Evolutionary conservation across 2,888 invertebrate species (phyloP), one percentile per base, ranked within the genome.

Genomic region (Latrodectus hesperus): DNA sequence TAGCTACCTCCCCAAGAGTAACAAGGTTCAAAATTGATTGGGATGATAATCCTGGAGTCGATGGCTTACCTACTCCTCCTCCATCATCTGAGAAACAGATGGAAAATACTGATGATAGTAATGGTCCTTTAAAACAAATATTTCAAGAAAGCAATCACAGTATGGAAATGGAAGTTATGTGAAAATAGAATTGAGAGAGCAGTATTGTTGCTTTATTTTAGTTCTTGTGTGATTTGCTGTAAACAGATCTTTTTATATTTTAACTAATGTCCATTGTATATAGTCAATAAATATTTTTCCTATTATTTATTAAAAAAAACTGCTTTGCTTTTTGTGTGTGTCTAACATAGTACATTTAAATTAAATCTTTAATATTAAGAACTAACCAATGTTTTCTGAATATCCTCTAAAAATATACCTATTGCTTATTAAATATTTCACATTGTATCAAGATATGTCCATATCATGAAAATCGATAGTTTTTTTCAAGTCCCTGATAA

Each of bases 1-100:
- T 97, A 60, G 97, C 96, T 0, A 96, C 96, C 2, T 96, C 97
- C 93, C 99, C 99, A 0, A 94, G 99, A 91, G 99, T 99, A 5
- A 99, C 99, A 5, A 94, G 96, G 90, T 99, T 99, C 92, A 98
- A 98, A 93, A 99, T 99, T 77, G 98, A 99, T 92, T 99, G 99
- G 99, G 98, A 93, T 88, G 92, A 93, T 88, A 91, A 91, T 83
- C 72, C 83, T 38, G 75, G 72, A 9, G 83, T 78, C 16, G 88
- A 89, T 14, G 65, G 74, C 52, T 60, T 87, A 38, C 74, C 49
- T 49, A 64, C 82, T 26, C 64, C 86, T 9, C 38, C 75, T 8
- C 70, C 80, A 1, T 60, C 80, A 14, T 53, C 64, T 12, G 83
- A 86, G 26, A 79, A 70, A 53, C 78, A 89, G n/a, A 64, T 65